Percentiles rank a stretch among this genome's conserved stretches.
Evolutionary conservation across 1,140 invertebrate genomes (phyloP).

Genomic region (Eciton burchellii): DNA sequence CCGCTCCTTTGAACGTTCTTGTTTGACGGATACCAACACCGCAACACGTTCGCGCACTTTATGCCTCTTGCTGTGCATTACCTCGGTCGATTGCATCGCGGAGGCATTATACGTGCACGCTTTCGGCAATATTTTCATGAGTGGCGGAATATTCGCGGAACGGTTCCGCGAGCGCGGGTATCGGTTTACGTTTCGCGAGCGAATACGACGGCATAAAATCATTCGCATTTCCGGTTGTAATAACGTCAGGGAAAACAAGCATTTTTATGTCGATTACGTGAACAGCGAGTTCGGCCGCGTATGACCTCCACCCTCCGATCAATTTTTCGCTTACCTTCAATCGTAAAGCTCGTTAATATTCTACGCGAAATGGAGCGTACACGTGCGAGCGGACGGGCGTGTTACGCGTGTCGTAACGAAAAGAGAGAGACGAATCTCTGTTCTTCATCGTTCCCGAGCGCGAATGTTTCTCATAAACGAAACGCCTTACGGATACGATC

Average conservation of each 20-base stretch:
- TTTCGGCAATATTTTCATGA: not conserved
- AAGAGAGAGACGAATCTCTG: not conserved
- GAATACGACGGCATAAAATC: too few relatives aligned
- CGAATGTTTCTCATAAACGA: too few relatives aligned
- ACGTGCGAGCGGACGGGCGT: not conserved
- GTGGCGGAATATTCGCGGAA: too few relatives aligned
- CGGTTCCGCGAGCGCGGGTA: too few relatives aligned
- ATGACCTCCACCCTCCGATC: not conserved
- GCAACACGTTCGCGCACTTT: not conserved
- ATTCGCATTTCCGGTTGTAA: too few relatives aligned
- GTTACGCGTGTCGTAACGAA: not conserved
- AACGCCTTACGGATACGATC: too few relatives aligned
- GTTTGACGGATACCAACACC: not conserved
- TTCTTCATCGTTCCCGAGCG: too few relatives aligned
- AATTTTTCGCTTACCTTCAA: not conserved
- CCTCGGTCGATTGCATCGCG: not conserved
- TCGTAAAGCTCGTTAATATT: conserved; percentile 12
- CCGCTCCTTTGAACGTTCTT: conserved; percentile 9
- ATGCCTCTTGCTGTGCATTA: not conserved
- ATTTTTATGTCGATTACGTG: not conserved
- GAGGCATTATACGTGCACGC: not conserved
- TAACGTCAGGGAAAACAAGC: too few relatives aligned
- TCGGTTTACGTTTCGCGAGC: too few relatives aligned
- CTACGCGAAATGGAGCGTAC: not conserved
- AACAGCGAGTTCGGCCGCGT: not conserved